phyloP scores from a whole-genome alignment of 2,888 invertebrate genomes.

The Xestia ashworthii region DNA sequence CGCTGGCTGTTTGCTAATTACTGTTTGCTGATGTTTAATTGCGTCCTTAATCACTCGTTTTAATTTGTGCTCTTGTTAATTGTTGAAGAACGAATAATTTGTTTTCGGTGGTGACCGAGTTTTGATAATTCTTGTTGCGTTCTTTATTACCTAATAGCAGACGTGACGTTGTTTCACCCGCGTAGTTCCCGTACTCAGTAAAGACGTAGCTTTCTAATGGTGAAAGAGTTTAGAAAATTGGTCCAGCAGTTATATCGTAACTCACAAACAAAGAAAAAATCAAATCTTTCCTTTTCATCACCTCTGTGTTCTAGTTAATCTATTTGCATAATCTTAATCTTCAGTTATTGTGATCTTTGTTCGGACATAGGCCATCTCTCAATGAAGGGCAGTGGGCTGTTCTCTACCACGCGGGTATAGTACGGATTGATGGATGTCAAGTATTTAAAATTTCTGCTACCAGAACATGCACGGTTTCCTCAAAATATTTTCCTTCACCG shows the following conservation, averaged over 20 bases:
- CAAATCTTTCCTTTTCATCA: too few relatives aligned
- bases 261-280: too few relatives aligned
- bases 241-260: too few relatives aligned
- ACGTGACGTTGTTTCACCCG: too few relatives aligned
- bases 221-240: too few relatives aligned
- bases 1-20: conserved; percentile 49
- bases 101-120: not conserved
- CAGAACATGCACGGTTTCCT: not conserved
- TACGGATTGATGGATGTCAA: not conserved
- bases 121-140: not conserved
- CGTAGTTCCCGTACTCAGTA: too few relatives aligned
- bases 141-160: not conserved
- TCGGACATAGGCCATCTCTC: too few relatives aligned
- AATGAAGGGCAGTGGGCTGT: too few relatives aligned
- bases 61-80: conserved; percentile 40
- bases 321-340: too few relatives aligned
- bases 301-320: not conserved
- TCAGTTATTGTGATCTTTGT: too few relatives aligned
- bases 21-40: conserved; percentile 42
- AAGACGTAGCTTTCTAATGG: too few relatives aligned
- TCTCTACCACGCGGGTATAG: not conserved
- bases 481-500: not conserved
- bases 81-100: conserved; percentile 1
- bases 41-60: conserved; percentile 47
- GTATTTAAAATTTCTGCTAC: not conserved